Base-by-base conservation (phyloP, 2,113 vertebrate genomes). In the Vidua chalybeata region DNA sequence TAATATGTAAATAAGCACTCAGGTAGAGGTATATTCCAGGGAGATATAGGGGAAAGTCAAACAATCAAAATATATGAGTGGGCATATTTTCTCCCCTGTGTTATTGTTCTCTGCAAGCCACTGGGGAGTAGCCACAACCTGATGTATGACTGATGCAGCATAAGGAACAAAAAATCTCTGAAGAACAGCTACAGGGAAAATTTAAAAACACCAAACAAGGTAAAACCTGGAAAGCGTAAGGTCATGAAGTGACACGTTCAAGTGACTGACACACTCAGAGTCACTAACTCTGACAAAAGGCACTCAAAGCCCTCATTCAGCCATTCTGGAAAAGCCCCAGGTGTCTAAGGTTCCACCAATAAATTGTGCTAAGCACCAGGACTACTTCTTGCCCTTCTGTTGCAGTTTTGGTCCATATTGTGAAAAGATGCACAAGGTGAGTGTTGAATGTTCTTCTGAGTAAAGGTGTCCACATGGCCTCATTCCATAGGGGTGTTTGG, bases 1-100 rank as follows among this genome's bases (percentile, higher is more conserved):
- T 95, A 72, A 43, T 89, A 96, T 94, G 96, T 94, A 98, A 98
- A 97, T 90, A 95, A 96, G 90, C 49, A 93, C 93, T 68, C 68
- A 94, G 89, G 89, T 92, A 97, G 95, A 92, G 67, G 56, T 87
- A 48, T 89, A 92, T 92, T 91, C 81, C 74, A 68, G 74, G 77
- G 75, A 91, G 81, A 90, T 86, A 78, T 6, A 90, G 74, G 31
- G 41, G 63, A 55, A 83, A 96, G 93, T 87, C 95, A 96, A 94
- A 87, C 96, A 92, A 96, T 94, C 77, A 83, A 94, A 96, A 97
- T 88, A 95, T 96, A 95, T 62, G 94, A 91, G 87, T 91, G 66
- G 86, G 84, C 84, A 96, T 95, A 91, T 95, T 95, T 97, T 96
- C 93, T 91, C 90, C 76, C 73, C 92, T 92, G 46, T 84, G 94